Evolutionary conservation across 2,888 invertebrate genomes (phyloP).

Genomic region (Polietes domitor): DNA sequence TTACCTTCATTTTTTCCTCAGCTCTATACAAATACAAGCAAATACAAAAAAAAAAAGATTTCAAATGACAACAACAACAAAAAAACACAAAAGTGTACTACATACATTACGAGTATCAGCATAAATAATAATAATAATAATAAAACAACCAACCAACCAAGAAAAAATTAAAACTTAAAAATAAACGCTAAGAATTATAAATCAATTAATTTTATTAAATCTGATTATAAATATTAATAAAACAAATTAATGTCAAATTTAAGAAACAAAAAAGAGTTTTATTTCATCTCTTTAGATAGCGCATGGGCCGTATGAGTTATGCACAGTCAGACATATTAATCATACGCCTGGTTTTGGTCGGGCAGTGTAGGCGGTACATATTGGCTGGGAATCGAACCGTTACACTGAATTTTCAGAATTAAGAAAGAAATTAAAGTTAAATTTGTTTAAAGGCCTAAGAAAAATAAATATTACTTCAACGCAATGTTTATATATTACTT

Average conservation of each 20-base stretch:
- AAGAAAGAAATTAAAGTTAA: no score
- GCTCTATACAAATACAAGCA: slow-evolving; percentile 24
- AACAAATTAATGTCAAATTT: slow-evolving; percentile 63
- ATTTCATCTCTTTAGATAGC: slow-evolving; percentile 7
- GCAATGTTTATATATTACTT: no score
- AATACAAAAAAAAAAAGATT: slow-evolving; percentile 12
- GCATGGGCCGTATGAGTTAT: not conserved
- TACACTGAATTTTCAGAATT: no score
- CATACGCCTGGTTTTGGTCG: no score
- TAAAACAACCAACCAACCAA: slow-evolving; percentile 9
- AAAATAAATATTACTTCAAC: no score
- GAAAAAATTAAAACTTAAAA: slow-evolving; percentile 22
- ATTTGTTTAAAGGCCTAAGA: no score
- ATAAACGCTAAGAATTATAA: slow-evolving; percentile 62
- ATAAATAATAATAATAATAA: no score
- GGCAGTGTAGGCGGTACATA: no score
- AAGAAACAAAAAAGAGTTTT: slow-evolving; percentile 41
- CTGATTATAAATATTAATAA: slow-evolving; percentile 54
- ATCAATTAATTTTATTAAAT: slow-evolving; percentile 67
- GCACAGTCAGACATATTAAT: not conserved
- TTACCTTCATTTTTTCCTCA: slow-evolving; percentile 9
- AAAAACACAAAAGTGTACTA: slow-evolving; percentile 19
- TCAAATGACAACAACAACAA: slow-evolving; percentile 36
- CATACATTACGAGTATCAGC: slow-evolving; percentile 6
- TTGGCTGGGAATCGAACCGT: no score